A percentile compares a stretch with the other conserved stretches of the same genome.
Conservation (phyloP, 2,888 invertebrate genomes). For the Dermolepida albohirtum region DNA sequence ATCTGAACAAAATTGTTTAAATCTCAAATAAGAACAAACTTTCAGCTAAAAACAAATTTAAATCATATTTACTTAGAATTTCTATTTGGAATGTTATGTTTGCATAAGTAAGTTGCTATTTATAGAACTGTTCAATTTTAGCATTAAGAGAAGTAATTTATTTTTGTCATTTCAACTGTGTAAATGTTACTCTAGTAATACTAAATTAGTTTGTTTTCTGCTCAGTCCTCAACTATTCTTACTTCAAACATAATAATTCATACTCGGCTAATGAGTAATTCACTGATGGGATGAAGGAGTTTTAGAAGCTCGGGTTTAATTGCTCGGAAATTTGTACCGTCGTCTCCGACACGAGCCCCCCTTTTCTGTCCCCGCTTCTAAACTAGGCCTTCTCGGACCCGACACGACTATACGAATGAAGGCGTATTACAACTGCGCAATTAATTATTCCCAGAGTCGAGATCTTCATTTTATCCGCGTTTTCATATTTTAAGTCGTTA, state of each 20-base stretch:
- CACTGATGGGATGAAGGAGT: conserved; percentile 1
- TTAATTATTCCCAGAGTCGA: conserved; percentile 45
- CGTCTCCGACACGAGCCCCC: conserved; percentile 3
- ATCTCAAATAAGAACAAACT: too few species aligned
- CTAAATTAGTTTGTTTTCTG: not conserved
- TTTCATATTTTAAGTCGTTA: conserved; percentile 38
- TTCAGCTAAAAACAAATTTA: too few species aligned
- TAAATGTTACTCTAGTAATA: too few species aligned
- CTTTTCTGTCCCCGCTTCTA: not conserved
- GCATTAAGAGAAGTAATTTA: too few species aligned
- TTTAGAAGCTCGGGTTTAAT: conserved; percentile 42
- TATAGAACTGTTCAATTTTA: too few species aligned
- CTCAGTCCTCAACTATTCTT: conserved; percentile 16
- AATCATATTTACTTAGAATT: too few species aligned
- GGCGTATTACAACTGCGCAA: conserved; percentile 45
- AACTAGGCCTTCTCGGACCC: not conserved
- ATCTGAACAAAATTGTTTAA: too few species aligned
- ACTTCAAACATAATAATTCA: conserved; percentile 16
- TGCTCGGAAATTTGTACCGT: conserved; percentile 48
- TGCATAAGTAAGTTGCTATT: too few species aligned
- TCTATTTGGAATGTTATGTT: too few species aligned
- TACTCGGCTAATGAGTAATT: conserved; percentile 20
- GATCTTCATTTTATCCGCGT: conserved; percentile 30
- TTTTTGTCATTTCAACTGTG: too few species aligned
- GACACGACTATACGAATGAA: conserved; percentile 13